Percentiles rank a stretch among this genome's conserved stretches.
Conservation (phyloP, 2,113 vertebrate species). For the Pteropus alecto region DNA sequence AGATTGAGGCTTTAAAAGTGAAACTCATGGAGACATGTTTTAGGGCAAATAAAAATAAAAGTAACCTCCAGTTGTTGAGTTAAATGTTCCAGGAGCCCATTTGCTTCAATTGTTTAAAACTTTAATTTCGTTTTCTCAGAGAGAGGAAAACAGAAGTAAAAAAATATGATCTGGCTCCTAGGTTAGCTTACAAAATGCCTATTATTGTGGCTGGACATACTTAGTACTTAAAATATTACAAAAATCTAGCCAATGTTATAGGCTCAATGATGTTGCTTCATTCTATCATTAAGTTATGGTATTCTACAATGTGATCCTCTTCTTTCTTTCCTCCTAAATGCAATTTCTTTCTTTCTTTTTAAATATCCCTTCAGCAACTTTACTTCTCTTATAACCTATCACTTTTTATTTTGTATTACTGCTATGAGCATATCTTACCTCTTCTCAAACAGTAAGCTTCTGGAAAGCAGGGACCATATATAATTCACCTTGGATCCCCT, state of each 20-base stretch:
- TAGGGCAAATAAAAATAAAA: slow-evolving; percentile 17
- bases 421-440: neutral
- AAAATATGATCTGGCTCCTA: neutral
- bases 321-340: neutral
- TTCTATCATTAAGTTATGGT: neutral
- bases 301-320: neutral
- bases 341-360: neutral
- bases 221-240: neutral
- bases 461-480: neutral
- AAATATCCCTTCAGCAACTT: neutral
- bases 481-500: neutral
- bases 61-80: neutral
- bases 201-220: neutral
- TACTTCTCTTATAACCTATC: neutral
- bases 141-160: neutral
- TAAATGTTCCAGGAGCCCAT: neutral
- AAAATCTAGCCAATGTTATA: neutral
- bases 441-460: neutral
- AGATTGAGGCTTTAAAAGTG: neutral
- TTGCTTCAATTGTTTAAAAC: slow-evolving; percentile 4
- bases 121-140: neutral
- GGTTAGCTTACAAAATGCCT: neutral
- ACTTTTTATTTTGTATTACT: neutral
- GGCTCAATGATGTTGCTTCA: neutral
- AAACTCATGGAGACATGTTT: slow-evolving; percentile 6